A percentile compares a stretch with the other conserved stretches of the same genome.
phyloP scores from a whole-genome alignment of 2,888 invertebrate genomes.

The Pyrrhia umbra region DNA sequence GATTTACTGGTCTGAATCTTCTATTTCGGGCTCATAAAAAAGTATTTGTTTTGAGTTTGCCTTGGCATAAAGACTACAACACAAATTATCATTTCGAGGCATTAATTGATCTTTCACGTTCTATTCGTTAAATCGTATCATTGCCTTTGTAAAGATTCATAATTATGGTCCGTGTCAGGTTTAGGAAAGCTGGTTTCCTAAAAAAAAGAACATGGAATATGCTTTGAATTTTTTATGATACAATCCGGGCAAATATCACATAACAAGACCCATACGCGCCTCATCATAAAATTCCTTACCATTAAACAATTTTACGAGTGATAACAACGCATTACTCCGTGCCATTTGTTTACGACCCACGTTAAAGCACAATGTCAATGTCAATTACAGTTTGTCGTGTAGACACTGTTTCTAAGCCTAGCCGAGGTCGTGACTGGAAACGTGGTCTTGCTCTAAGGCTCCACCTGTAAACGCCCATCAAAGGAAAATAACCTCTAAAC shows the following conservation, averaged over 20 bases:
- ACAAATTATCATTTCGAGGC: too few species aligned
- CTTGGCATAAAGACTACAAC: not conserved
- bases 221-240: not conserved
- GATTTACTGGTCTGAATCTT: slow-evolving; percentile 3
- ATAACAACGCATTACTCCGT: slow-evolving; percentile 47
- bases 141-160: not conserved
- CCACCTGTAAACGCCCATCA: slow-evolving; percentile 50
- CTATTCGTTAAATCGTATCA: not conserved
- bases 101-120: too few species aligned
- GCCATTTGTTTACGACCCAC: slow-evolving; percentile 55
- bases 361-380: slow-evolving; percentile 76
- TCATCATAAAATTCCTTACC: slow-evolving; percentile 40
- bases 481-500: slow-evolving; percentile 48
- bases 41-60: not conserved
- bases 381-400: slow-evolving; percentile 69
- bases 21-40: slow-evolving; percentile 3
- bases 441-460: slow-evolving; percentile 65
- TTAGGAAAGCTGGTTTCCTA: not conserved
- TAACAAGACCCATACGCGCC: slow-evolving; percentile 10
- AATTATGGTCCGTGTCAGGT: too few species aligned
- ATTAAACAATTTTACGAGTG: slow-evolving; percentile 44
- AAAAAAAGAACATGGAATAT: too few species aligned
- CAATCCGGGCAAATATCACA: not conserved
- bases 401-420: slow-evolving; percentile 67
- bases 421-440: slow-evolving; percentile 67